Base-by-base conservation (phyloP, 2,113 vertebrate species). In the Tachysurus fulvidraco region DNA sequence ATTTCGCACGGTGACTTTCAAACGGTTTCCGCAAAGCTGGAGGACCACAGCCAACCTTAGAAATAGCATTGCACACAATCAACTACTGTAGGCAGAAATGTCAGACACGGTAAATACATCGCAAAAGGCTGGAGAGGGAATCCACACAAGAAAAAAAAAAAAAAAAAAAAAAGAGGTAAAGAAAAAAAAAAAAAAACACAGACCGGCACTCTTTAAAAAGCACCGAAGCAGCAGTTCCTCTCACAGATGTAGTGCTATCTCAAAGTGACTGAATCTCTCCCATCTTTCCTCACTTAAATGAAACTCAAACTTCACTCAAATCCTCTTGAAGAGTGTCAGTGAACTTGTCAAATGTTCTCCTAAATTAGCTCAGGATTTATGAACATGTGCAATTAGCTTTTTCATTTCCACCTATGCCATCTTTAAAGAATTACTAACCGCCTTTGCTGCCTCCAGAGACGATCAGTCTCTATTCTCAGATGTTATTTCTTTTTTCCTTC, bases 11-110 rank as follows among this genome's bases (percentile, higher is more conserved):
- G 88, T 89, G 90, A 88, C 86, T 91, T 91, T 89, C 86, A 89
- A 88, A 88, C 83, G 85, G 84, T 88, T 89, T 87, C 86, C 67
- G 85, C 86, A 81, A 81, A 86, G 83, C 85, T 87, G 83, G 88
- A 91, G 88, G 88, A 87, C 87, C 86, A 85, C 83, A 83, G 86
- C 87, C 89, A 88, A 79, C 85, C 86, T 89, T 88, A 87, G 86
- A 90, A 91, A 91, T 86, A 90, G 88, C 89, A 85, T 89, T 90
- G 83, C 88, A 86, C 87, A 91, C 89, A 90, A 90, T 90, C 88
- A 88, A 84, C 85, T 88, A 88, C 85, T 88, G 86, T 83, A 89
- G 89, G 89, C 90, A 87, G 88, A 85, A 90, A 90, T 91, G 91
- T 91, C 91, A 90, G 83, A 87, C 78, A 60, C 79, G 77, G 85